These are phyloP conservation scores for Coelopa pilipes DNA, from an alignment of 2,888 invertebrate species.

Conservation along the genomic window DNA sequence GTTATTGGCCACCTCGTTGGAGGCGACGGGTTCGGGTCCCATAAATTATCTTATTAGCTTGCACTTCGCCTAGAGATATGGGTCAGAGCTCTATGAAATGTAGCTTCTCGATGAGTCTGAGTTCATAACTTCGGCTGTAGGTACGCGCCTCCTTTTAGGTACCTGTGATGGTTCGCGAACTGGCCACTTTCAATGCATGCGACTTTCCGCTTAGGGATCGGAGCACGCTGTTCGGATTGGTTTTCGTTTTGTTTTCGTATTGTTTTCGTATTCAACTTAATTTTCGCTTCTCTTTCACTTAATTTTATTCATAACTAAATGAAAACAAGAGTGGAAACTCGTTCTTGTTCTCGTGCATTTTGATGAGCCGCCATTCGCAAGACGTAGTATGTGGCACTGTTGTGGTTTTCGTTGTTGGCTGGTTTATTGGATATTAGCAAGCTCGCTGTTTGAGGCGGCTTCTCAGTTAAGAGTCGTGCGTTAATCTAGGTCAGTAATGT, in stretches of 20 bases:
- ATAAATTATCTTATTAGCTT: not conserved
- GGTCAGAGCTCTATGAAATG: conserved; percentile 21
- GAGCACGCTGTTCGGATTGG: not conserved
- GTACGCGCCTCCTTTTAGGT: no score
- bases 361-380: not conserved
- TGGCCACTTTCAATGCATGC: no score
- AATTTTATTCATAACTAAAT: conserved; percentile 29
- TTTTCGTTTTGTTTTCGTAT: not conserved
- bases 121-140: not conserved
- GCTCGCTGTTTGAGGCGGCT: not conserved
- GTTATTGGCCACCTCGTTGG: not conserved
- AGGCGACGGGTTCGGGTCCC: not conserved
- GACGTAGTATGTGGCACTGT: not conserved
- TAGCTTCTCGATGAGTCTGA: not conserved
- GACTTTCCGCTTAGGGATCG: not conserved
- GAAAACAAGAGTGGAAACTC: conserved; percentile 28
- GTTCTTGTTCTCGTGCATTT: conserved; percentile 24
- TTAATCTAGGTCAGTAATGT: conserved; percentile 22
- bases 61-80: not conserved
- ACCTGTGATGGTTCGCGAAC: no score
- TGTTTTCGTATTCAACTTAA: not conserved
- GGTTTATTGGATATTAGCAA: not conserved
- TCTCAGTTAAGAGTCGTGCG: not conserved
- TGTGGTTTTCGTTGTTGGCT: conserved; percentile 8
- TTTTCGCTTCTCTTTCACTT: not conserved